Evolutionary conservation across 2,113 vertebrate genomes (phyloP), one percentile per base, ranked within the genome.

Genomic region (Centropus unirufus): DNA sequence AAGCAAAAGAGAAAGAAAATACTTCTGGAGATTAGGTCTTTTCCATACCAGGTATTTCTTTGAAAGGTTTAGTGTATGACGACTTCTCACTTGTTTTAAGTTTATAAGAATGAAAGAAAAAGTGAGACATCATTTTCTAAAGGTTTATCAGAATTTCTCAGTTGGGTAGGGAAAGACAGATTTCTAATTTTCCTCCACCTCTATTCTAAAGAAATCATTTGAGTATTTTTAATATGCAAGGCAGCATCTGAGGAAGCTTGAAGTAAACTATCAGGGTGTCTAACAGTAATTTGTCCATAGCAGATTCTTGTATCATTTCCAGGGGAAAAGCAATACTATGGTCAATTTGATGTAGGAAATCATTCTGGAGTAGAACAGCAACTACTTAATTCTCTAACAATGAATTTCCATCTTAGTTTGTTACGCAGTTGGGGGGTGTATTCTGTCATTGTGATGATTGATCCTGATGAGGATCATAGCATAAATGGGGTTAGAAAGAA

Each of bases 341-440:
- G n/a, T 34, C 47, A 62, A 36, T 21, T 70, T 51, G 18, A 68
- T 22, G 20, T 29, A 46, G 9, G 20, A 74, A 78, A 49, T 14
- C 12, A 70, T 8, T 19, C 20, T 42, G 15, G 6, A 3, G 6
- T 1, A 54, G 8, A 66, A 4, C 23, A 93, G n/a, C 18, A 66
- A 32, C 3, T 40, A 72, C n/a, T 0, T 44, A 8, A 26, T 47
- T 74, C 66, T 69, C n/a, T 34, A 27, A 34, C 20, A 34, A 39
- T 10, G 1, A 47, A 54, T 90, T 81, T 62, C 29, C 26, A 49
- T 18, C 9, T 21, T 26, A 19, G 5, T 4, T 81, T 54, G 15
- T 22, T 47, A 36, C 5, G 49, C 3, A 39, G 23, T 1, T 17
- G 5, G 6, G 20, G 10, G 5, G 3, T 17, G 2, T 2, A 2